Evolutionary conservation across 64 coral and sea anemone genomes (phyloP), one percentile per base, ranked within the genome.

Genomic region (Pachyseris speciosa): DNA sequence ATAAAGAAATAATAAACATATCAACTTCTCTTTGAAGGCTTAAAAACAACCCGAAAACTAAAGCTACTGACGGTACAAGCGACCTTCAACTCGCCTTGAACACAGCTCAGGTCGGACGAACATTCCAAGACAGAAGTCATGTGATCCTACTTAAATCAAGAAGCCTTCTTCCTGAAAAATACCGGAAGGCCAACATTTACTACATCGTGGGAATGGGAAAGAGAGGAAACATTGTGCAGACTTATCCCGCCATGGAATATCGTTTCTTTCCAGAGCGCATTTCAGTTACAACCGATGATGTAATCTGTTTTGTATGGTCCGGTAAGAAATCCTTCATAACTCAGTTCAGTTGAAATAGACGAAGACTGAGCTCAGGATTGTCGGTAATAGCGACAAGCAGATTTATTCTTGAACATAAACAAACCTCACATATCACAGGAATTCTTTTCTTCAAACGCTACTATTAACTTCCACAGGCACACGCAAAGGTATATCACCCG

Each of bases 181-280:
- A 80, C 76, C 76, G 19, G 10, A 80, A 37, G 76, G 53, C 76
- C 76, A 80, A 80, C 28, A 80, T 80, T 80, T 80, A 80, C 44
- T 80, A 80, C 76, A 80, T 80, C 45, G 76, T 34, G 76, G 76
- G 76, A 59, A 80, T 80, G 76, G 76, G 76, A 53, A 80, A 80
- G 76, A 80, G 76, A 80, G 72, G 72, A 75, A 75, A 75, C 34
- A 75, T 75, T 75, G 72, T 75, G 72, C 72, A 75, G 72, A 75
- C 72, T 75, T 75, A 80, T 80, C 76, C 76, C 76, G 76, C 76
- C 76, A 80, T 80, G 76, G 76, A 80, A 59, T 80, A 80, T 59
- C 76, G 76, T 45, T 80, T 80, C 76, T 80, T 80, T 80, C 76
- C 76, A 44, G 72, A 75, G 72, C 72, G 72, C 72, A 75, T 75